Percentiles rank a stretch among this genome's conserved stretches.
These are phyloP conservation scores for Sylvicapra grimmia DNA, from an alignment of 2,113 vertebrate species.

Conservation along the genomic window DNA sequence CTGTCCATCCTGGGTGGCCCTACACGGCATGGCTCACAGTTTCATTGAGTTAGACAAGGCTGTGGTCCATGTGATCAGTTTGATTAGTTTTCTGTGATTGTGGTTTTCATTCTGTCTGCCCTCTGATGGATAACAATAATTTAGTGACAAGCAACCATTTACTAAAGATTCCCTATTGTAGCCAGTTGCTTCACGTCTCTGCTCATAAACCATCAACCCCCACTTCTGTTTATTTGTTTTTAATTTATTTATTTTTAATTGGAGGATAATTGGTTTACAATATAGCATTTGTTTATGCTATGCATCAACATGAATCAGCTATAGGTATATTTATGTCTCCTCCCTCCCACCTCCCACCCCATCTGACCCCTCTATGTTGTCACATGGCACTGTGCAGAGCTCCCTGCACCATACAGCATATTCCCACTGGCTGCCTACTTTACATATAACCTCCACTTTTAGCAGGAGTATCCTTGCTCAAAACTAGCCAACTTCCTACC, in stretches of 20 bases:
- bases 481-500: background rate
- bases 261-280: background rate
- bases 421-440: background rate
- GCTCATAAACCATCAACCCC: background rate
- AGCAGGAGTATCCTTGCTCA: background rate
- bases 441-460: background rate
- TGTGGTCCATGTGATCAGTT: background rate
- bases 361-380: background rate
- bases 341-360: background rate
- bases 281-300: background rate
- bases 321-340: background rate
- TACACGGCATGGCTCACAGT: background rate
- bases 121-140: background rate
- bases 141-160: background rate
- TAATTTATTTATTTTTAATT: background rate
- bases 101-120: background rate
- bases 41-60: background rate
- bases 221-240: background rate
- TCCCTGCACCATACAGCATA: background rate
- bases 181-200: background rate
- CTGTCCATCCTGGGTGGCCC: background rate
- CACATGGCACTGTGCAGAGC: fast-evolving
- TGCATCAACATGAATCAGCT: background rate
- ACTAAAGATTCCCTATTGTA: background rate
- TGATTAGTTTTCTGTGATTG: background rate